These are phyloP conservation scores for Trichomycterus rosablanca DNA, from an alignment of 2,113 vertebrate species.

Conservation along the genomic window DNA sequence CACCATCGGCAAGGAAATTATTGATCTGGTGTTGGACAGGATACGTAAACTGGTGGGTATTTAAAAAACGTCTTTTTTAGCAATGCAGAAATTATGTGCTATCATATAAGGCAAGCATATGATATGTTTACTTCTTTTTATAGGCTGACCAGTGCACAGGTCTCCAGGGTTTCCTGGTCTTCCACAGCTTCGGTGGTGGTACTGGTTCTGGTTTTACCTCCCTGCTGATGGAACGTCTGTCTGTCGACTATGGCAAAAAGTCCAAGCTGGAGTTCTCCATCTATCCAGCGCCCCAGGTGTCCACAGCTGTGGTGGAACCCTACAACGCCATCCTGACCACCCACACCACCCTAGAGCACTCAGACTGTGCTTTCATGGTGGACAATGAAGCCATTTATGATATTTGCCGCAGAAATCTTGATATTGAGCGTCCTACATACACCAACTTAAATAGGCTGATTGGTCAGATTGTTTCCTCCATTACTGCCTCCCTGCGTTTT, in stretches of 20 bases:
- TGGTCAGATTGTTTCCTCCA: constrained; percentile 67
- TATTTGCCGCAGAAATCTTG: constrained; percentile 71
- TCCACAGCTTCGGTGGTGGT: constrained; percentile 60
- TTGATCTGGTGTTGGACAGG: constrained; percentile 77
- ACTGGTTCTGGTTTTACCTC: constrained; percentile 74
- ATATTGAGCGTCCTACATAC: constrained; percentile 68
- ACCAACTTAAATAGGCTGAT: constrained; percentile 60
- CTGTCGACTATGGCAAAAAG: constrained; percentile 85
- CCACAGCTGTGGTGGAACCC: constrained; percentile 40
- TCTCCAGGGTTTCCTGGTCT: constrained; percentile 61
- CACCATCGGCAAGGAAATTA: constrained; percentile 82
- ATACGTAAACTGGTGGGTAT: constrained; percentile 68
- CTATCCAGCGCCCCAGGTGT: constrained; percentile 75
- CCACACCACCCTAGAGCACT: constrained; percentile 74
- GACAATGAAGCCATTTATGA: constrained; percentile 75
- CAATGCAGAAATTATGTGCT: background rate
- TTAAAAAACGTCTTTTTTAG: background rate
- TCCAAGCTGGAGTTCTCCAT: constrained; percentile 89
- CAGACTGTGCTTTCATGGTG: constrained; percentile 75
- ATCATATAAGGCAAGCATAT: background rate
- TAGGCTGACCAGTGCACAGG: constrained; percentile 58
- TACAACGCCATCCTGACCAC: constrained; percentile 59
- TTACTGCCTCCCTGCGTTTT: constrained; percentile 73
- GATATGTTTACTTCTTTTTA: background rate
- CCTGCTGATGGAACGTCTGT: constrained; percentile 88